Conservation (phyloP, 2,888 invertebrate genomes). For the Spialia ferax region DNA sequence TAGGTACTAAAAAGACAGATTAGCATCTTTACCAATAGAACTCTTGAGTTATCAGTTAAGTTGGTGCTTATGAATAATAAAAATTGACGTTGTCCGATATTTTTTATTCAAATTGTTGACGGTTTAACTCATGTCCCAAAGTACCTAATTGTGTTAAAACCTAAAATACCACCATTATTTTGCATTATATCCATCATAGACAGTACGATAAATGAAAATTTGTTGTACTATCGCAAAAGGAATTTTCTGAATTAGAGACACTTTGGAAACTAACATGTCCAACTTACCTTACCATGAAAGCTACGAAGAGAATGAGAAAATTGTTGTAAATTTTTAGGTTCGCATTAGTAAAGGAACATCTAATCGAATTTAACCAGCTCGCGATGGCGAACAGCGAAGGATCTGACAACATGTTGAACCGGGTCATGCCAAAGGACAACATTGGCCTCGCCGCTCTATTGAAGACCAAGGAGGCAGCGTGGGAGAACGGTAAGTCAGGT, state of each 20-base stretch:
- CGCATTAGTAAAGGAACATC: slow-evolving; percentile 96
- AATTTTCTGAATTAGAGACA: background rate
- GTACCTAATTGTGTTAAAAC: no score
- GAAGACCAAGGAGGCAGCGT: slow-evolving; percentile 97
- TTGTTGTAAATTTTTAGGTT: slow-evolving; percentile 88
- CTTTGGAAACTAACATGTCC: background rate
- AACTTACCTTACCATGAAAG: background rate
- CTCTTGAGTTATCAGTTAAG: no score
- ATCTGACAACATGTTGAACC: slow-evolving; percentile 98
- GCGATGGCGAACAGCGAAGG: slow-evolving; percentile 99
- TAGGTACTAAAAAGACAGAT: no score
- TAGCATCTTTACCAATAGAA: no score
- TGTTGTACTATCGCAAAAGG: background rate
- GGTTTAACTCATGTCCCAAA: no score
- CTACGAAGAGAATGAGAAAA: background rate
- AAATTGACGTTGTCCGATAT: no score
- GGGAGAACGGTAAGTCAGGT: slow-evolving; percentile 91
- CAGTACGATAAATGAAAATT: background rate
- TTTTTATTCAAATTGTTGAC: no score
- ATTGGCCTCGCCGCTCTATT: slow-evolving; percentile 98
- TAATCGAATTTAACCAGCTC: slow-evolving; percentile 99
- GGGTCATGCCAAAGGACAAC: slow-evolving; percentile 99
- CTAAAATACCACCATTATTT: no score
- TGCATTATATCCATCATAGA: no score
- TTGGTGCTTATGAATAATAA: no score